These are phyloP conservation scores for Coenonympha glycerion DNA, from an alignment of 2,888 invertebrate species.

Conservation along the genomic window DNA sequence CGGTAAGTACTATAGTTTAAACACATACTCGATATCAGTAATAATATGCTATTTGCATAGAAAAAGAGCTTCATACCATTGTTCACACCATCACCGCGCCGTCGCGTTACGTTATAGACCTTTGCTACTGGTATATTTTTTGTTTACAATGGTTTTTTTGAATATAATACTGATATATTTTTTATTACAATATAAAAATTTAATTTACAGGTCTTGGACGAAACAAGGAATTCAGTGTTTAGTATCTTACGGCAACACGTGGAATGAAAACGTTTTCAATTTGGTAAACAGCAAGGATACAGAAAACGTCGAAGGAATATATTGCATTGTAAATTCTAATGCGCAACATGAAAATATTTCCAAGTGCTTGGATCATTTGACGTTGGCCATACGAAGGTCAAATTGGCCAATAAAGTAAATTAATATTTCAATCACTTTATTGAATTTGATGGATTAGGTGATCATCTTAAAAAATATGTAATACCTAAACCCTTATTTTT, in stretches of 20 bases:
- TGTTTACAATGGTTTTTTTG: no score
- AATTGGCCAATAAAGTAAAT: conserved; percentile 16
- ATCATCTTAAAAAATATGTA: no score
- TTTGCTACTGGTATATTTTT: no score
- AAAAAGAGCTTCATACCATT: no score
- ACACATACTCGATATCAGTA: no score
- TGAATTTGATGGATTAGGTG: no score
- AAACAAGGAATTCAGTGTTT: conserved; percentile 10
- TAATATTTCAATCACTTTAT: no score
- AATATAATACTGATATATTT: no score
- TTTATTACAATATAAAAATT: neutral
- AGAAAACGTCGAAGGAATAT: conserved; percentile 14
- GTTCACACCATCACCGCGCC: no score
- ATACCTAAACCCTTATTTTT: no score
- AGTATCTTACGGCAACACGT: neutral
- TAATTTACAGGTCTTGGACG: conserved; percentile 13
- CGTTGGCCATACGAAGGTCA: neutral
- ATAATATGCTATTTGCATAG: no score
- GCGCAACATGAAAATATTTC: neutral
- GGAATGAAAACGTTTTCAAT: conserved; percentile 4
- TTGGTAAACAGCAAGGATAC: conserved; percentile 3
- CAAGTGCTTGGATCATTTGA: conserved; percentile 10
- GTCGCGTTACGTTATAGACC: no score
- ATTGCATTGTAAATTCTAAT: conserved; percentile 6
- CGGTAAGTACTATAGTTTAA: conserved; percentile 10